Percentiles rank a stretch among this genome's conserved stretches.
Conservation (phyloP, 1,140 invertebrate species). For the Drosophila mauritiana region DNA sequence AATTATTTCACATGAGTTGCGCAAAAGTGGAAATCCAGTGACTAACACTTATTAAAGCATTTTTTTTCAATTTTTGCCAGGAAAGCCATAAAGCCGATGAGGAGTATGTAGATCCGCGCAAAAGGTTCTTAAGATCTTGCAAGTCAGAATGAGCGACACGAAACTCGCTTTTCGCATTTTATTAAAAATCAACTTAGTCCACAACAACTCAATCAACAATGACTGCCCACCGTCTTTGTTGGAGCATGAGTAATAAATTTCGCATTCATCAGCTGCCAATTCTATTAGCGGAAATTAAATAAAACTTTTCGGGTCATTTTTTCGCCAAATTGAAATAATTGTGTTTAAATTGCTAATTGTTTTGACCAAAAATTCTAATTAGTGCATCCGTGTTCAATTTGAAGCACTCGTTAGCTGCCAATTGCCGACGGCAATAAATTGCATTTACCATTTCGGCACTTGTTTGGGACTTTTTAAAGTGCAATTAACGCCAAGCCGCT, state of each 20-base stretch:
- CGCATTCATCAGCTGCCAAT: slow-evolving; percentile 4
- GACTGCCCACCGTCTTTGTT: slow-evolving; percentile 2
- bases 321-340: slow-evolving; percentile 52
- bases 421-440: slow-evolving; percentile 59
- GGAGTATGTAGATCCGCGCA: slow-evolving; percentile 28
- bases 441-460: slow-evolving; percentile 68
- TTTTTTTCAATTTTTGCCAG: slow-evolving; percentile 37
- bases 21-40: slow-evolving; percentile 45
- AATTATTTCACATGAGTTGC: slow-evolving; percentile 77
- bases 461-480: slow-evolving; percentile 56
- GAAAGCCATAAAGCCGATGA: slow-evolving; percentile 29
- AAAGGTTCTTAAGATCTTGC: slow-evolving; percentile 27
- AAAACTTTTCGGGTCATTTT: slow-evolving; percentile 19
- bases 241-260: slow-evolving; percentile 7
- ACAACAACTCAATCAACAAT: slow-evolving; percentile 26
- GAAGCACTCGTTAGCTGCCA: slow-evolving; percentile 41
- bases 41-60: slow-evolving; percentile 64
- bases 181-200: slow-evolving; percentile 30
- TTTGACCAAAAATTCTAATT: slow-evolving; percentile 67
- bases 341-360: slow-evolving; percentile 53
- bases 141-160: slow-evolving; percentile 42
- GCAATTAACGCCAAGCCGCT: slow-evolving; percentile 62
- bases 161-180: slow-evolving; percentile 14
- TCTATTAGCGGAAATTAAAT: slow-evolving; percentile 29
- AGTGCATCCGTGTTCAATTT: slow-evolving; percentile 51